Evolutionary conservation across 1,140 invertebrate genomes (phyloP).

Genomic region (Drosophila tani): DNA sequence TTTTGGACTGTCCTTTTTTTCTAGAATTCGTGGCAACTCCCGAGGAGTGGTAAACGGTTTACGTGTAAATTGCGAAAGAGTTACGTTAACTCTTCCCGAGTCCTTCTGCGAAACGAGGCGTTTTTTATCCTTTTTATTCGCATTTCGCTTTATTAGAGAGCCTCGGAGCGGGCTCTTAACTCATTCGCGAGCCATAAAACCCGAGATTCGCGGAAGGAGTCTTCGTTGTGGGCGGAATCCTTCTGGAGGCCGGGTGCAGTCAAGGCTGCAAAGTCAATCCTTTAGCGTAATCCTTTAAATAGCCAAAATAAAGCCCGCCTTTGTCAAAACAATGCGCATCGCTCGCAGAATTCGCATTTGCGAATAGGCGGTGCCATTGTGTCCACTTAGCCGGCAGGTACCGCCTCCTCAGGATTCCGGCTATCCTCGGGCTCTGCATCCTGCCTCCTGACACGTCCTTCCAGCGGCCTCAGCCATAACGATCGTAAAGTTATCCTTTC

Average conservation of each 20-base stretch:
- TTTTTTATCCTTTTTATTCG: constrained; percentile 60
- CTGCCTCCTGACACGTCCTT: constrained; percentile 11
- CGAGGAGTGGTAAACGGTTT: constrained; percentile 57
- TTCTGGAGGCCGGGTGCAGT: constrained; percentile 49
- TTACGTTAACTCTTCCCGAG: constrained; percentile 75
- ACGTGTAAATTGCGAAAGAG: constrained; percentile 80
- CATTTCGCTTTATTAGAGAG: constrained; percentile 56
- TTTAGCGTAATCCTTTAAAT: constrained; percentile 85
- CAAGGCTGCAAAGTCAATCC: constrained; percentile 83
- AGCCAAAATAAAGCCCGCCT: constrained; percentile 83
- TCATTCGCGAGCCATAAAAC: constrained; percentile 66
- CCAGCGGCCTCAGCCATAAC: constrained; percentile 60
- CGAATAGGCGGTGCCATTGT: constrained; percentile 77
- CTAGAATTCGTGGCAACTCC: constrained; percentile 43
- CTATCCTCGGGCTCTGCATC: constrained; percentile 6
- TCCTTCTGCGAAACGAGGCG: constrained; percentile 60
- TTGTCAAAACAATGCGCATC: constrained; percentile 76
- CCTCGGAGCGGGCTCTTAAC: constrained; percentile 54
- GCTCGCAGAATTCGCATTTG: constrained; percentile 69
- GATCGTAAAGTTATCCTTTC: constrained; percentile 79
- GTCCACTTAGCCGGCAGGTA: constrained; percentile 73
- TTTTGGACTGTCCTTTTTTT: constrained; percentile 20
- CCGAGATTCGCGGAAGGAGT: constrained; percentile 63
- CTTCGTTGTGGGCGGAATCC: constrained; percentile 64
- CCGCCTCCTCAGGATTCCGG: constrained; percentile 44